phyloP scores from a whole-genome alignment of 2,888 invertebrate genomes.

The Atherix ibis region DNA sequence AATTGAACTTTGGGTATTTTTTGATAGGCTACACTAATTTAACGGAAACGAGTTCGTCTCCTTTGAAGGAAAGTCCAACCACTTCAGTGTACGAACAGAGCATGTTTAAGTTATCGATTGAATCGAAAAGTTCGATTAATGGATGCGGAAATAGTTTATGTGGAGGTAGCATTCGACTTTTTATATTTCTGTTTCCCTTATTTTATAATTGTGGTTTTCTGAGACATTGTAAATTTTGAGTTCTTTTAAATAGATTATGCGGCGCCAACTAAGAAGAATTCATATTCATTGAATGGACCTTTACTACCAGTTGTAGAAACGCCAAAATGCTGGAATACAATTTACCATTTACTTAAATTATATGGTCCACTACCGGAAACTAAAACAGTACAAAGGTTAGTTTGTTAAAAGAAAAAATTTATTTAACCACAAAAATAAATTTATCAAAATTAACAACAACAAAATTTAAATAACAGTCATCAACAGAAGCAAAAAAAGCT shows the following conservation, averaged over 20 bases:
- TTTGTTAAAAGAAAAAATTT: constrained; percentile 10
- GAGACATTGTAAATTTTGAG: too few species aligned
- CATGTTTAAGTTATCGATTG: constrained; percentile 24
- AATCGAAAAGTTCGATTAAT: constrained; percentile 30
- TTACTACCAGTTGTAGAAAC: constrained; percentile 27
- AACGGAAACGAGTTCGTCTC: constrained; percentile 55
- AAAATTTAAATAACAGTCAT: too few species aligned
- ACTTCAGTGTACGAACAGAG: constrained; percentile 33
- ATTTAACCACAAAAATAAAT: too few species aligned
- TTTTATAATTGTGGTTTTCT: not conserved
- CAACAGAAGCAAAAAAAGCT: too few species aligned
- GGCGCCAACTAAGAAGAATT: constrained; percentile 22
- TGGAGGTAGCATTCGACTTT: too few species aligned
- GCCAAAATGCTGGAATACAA: constrained; percentile 87
- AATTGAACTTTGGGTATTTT: not conserved
- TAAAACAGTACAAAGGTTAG: constrained; percentile 52
- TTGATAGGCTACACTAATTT: constrained; percentile 57
- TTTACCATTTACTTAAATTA: constrained; percentile 78
- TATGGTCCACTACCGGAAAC: constrained; percentile 92
- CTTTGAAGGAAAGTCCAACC: constrained; percentile 44
- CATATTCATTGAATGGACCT: constrained; percentile 18
- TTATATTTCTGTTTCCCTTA: too few species aligned
- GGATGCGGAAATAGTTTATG: constrained; percentile 24
- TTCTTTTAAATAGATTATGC: constrained; percentile 19
- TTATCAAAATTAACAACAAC: too few species aligned